Percentiles rank a stretch among this genome's conserved stretches.
These are phyloP conservation scores for Emesis russula DNA, from an alignment of 2,888 invertebrate genomes.

Conservation along the genomic window DNA sequence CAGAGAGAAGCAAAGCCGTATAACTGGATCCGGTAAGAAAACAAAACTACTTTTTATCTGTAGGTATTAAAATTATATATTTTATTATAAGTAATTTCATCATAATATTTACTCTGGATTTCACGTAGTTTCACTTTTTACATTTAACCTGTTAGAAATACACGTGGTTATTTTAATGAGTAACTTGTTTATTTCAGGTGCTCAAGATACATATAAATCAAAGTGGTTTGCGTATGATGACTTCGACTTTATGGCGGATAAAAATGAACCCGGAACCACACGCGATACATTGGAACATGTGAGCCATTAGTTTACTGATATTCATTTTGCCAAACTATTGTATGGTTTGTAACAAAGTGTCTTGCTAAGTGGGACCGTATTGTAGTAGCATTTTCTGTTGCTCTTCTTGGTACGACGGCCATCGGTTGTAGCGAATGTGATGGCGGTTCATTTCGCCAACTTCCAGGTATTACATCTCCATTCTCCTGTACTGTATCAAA, in stretches of 20 bases:
- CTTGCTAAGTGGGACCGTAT: slow-evolving; percentile 61
- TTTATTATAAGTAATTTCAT: too few species aligned
- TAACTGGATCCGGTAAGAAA: slow-evolving; percentile 43
- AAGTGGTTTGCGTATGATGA: slow-evolving; percentile 69
- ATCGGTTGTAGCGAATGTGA: slow-evolving; percentile 58
- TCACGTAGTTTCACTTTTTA: slow-evolving; percentile 42
- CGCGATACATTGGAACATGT: slow-evolving; percentile 47
- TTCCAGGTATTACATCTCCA: slow-evolving; percentile 57
- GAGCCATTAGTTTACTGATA: slow-evolving; percentile 55
- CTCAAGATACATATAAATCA: slow-evolving; percentile 61
- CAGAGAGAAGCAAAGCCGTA: slow-evolving; percentile 41
- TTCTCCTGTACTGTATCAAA: slow-evolving; percentile 55
- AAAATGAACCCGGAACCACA: slow-evolving; percentile 81
- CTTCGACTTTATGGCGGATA: slow-evolving; percentile 85
- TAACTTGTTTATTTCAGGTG: slow-evolving; percentile 61
- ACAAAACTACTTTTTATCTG: slow-evolving; percentile 50
- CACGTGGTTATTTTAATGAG: slow-evolving; percentile 43
- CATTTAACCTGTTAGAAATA: slow-evolving; percentile 44
- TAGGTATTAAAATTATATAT: too few species aligned
- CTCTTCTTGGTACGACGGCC: slow-evolving; percentile 52
- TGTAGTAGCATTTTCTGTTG: slow-evolving; percentile 54
- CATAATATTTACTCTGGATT: slow-evolving; percentile 51
- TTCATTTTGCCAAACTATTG: slow-evolving; percentile 56
- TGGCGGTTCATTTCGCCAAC: slow-evolving; percentile 59
- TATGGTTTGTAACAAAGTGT: slow-evolving; percentile 64